Percentiles rank a stretch among this genome's conserved stretches.
phyloP scores from a whole-genome alignment of 2,888 invertebrate genomes.

The Steromphala cineraria region DNA sequence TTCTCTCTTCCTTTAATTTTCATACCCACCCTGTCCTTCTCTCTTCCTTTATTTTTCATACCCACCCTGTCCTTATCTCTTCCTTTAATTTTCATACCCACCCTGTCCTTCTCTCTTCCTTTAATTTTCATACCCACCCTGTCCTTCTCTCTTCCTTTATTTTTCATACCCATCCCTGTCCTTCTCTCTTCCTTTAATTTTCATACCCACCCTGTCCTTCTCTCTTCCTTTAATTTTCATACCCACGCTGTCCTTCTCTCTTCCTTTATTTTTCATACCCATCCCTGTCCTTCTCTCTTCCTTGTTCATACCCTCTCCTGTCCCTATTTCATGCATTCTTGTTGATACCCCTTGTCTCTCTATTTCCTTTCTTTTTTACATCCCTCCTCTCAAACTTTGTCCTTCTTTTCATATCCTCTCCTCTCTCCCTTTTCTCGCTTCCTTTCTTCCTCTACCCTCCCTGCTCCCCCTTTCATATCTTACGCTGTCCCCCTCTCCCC shows the following conservation, averaged over 20 bases:
- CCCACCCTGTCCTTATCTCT: no score
- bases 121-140: not conserved
- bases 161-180: no score
- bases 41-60: no score
- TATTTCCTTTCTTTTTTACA: not conserved
- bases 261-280: no score
- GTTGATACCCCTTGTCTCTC: not conserved
- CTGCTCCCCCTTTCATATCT: no score
- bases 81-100: not conserved
- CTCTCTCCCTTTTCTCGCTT: not conserved
- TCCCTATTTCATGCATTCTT: not conserved
- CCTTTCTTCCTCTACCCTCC: not conserved
- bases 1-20: not conserved
- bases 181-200: not conserved
- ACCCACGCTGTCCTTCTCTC: not conserved
- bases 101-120: not conserved
- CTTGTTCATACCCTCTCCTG: not conserved
- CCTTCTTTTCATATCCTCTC: not conserved
- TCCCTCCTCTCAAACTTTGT: not conserved
- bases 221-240: not conserved
- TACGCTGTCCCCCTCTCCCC: no score
- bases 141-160: not conserved
- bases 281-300: not conserved
- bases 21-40: not conserved
- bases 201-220: not conserved